Percentiles rank a stretch among this genome's conserved stretches.
Conservation (phyloP, 2,113 vertebrate genomes). For the Passer domesticus region DNA sequence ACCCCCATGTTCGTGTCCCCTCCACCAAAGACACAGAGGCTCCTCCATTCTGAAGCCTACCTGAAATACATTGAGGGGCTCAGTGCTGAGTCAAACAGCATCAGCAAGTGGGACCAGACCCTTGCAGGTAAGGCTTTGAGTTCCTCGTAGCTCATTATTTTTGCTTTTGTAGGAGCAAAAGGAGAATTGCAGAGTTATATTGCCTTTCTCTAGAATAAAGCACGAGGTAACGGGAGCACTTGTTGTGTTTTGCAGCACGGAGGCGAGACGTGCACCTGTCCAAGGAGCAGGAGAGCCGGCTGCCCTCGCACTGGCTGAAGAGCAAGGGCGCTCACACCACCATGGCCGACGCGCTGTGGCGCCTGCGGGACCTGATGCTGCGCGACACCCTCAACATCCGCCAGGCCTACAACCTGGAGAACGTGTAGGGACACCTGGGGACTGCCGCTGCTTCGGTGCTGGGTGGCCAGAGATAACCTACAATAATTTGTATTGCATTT, state of each 20-base stretch:
- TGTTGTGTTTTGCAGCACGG: slow-evolving; percentile 77
- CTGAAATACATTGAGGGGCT: slow-evolving; percentile 97
- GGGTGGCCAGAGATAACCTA: slow-evolving; percentile 75
- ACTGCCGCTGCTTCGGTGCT: too few species aligned
- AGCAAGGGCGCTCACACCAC: slow-evolving; percentile 97
- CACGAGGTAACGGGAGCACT: not conserved
- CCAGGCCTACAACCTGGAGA: slow-evolving; percentile 90
- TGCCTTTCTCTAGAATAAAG: not conserved
- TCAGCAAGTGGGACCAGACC: slow-evolving; percentile 98
- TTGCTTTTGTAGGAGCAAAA: not conserved
- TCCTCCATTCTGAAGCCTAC: slow-evolving; percentile 97
- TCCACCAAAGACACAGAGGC: slow-evolving; percentile 92
- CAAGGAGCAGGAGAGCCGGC: slow-evolving; percentile 95
- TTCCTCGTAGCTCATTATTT: fast-evolving
- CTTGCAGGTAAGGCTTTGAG: slow-evolving; percentile 84
- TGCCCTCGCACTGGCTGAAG: slow-evolving; percentile 96
- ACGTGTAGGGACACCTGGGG: slow-evolving; percentile 59
- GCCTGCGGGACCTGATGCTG: slow-evolving; percentile 96
- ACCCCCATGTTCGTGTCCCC: slow-evolving; percentile 96
- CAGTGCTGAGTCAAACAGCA: slow-evolving; percentile 88
- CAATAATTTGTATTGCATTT: slow-evolving; percentile 83
- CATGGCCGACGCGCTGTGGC: slow-evolving; percentile 97
- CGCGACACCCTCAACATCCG: slow-evolving; percentile 94
- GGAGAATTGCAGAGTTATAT: not conserved
- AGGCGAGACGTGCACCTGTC: slow-evolving; percentile 92